Evolutionary conservation across 2,797 vertebrate genomes (phyloP), one percentile per base, ranked within the genome.

Genomic region (Micromesistius poutassou): DNA sequence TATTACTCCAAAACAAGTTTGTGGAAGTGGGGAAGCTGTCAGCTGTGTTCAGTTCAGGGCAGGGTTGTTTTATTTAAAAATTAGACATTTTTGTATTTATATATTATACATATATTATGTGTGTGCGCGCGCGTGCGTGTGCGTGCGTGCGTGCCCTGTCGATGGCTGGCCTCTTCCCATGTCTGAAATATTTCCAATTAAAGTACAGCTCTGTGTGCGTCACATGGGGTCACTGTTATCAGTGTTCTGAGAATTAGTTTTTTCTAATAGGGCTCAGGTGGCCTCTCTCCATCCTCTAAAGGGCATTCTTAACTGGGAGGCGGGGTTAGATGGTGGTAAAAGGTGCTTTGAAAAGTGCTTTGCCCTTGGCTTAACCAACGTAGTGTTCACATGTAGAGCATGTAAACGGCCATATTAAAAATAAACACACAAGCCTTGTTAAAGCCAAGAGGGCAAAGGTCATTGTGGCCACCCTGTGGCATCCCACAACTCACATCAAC

Each of bases 231-330:
- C 79, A 74, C 73, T 78, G 79, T 83, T 72, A 75, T 80, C 84
- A 71, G 81, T 7, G 0, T 76, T 83, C 38, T 77, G 13, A 76
- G 75, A 83, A 83, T 78, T 73, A 35, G 80, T 86, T 75, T 35
- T 75, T 42, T 46, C n/a, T 28, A 68, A 68, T 28, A 10, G 55
- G 88, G 83, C 90, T 86, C 92, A 93, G 92, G 87, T 93, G 91
- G 80, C n/a, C 83, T 7, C 4, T 76, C 35, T 85, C 78, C 77
- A 72, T 91, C 86, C 85, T 90, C 71, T 36, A 28, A 7, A 77
- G 14, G 77, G 83, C 35, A 75, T 80, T 84, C 42, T 13, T 76
- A 71, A 71, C 81, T 38, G 30, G 55, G 72, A 78, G 33, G 70
- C 78, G 78, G 14, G 16, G 14, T 16, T 62, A 16, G n/a, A 16